Evolutionary conservation across 2,797 vertebrate genomes (phyloP).

Genomic region (Alfaro cultratus): DNA sequence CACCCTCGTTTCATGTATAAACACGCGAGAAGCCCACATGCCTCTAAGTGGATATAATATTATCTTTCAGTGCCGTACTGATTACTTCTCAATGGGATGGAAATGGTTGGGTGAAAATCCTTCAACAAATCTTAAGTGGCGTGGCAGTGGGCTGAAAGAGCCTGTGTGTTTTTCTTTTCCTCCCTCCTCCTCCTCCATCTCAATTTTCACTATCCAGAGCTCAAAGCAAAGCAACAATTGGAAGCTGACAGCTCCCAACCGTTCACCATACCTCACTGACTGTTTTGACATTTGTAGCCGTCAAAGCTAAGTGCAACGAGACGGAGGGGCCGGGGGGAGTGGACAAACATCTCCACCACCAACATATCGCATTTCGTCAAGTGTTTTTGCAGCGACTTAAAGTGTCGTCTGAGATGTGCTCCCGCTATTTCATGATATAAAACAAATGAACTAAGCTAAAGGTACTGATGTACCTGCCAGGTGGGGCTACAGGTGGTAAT

Average conservation of each 20-base stretch:
- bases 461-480: conserved; percentile 35
- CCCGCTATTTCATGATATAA: conserved; percentile 27
- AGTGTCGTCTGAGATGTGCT: conserved; percentile 31
- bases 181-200: conserved; percentile 60
- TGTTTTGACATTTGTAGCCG: conserved; percentile 75
- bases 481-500: conserved; percentile 15
- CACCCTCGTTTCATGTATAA: conserved; percentile 71
- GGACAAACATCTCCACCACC: conserved; percentile 59
- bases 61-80: conserved; percentile 77
- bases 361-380: conserved; percentile 64
- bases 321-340: conserved; percentile 45
- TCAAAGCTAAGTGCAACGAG: conserved; percentile 63
- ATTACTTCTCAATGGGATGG: conserved; percentile 78
- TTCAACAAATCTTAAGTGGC: conserved; percentile 82
- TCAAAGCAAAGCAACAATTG: conserved; percentile 74
- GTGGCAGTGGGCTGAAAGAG: conserved; percentile 80
- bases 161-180: conserved; percentile 76
- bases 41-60: conserved; percentile 79
- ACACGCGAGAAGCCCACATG: conserved; percentile 74
- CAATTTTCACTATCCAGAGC: conserved; percentile 66
- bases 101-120: conserved; percentile 78
- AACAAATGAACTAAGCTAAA: conserved; percentile 26
- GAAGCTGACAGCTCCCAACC: conserved; percentile 71
- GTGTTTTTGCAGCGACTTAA: conserved; percentile 47
- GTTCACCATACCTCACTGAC: conserved; percentile 67